A percentile compares a stretch with the other conserved stretches of the same genome.
phyloP scores from a whole-genome alignment of 2,888 invertebrate species.

The Aelia acuminata region DNA sequence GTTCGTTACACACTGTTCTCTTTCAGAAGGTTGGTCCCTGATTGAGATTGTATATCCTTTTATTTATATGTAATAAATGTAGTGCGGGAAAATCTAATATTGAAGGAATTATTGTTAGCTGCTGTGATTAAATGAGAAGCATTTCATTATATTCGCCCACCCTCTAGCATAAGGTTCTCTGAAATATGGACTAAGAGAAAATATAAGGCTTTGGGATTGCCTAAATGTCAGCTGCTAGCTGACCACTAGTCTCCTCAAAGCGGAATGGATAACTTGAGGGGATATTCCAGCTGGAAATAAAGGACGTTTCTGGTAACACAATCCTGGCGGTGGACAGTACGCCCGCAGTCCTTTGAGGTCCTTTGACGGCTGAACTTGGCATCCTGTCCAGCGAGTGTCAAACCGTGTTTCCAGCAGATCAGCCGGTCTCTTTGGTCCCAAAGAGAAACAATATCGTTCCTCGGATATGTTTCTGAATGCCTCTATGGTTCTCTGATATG shows the following conservation, averaged over 20 bases:
- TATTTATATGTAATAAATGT: too few species aligned
- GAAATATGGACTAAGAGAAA: background rate
- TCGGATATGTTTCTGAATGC: background rate
- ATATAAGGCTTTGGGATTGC: background rate
- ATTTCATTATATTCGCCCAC: background rate
- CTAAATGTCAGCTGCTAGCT: background rate
- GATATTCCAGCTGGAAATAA: background rate
- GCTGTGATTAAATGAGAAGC: background rate
- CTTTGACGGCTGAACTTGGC: background rate
- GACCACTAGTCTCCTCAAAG: background rate
- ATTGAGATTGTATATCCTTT: too few species aligned
- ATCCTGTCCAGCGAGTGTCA: background rate
- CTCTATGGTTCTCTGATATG: background rate
- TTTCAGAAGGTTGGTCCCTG: too few species aligned
- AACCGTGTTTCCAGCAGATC: background rate
- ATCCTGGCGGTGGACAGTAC: background rate
- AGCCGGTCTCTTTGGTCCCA: background rate
- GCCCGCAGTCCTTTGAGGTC: slow-evolving; percentile 6
- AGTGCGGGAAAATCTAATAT: too few species aligned
- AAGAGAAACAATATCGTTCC: background rate
- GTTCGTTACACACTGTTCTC: too few species aligned
- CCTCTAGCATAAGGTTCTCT: background rate
- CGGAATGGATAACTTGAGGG: background rate
- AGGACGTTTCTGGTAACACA: slow-evolving; percentile 10
- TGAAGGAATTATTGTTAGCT: background rate